Evolutionary conservation across 2,888 invertebrate species (phyloP).

Genomic region (Microctonus hyperodae): DNA sequence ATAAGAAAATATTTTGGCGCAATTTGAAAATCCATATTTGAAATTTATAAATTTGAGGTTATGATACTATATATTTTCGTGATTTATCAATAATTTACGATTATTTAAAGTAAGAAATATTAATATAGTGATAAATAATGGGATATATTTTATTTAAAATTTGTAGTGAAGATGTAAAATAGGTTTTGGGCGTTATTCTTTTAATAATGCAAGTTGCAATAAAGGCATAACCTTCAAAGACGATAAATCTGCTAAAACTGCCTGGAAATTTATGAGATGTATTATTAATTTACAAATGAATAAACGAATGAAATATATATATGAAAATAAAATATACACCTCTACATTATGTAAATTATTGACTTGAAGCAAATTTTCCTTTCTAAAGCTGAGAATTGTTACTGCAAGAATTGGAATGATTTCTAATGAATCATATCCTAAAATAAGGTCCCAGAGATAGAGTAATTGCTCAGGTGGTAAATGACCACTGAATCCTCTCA

Average conservation of each 20-base stretch:
- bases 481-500: slow-evolving; percentile 95
- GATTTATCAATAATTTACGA: neutral
- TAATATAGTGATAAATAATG: neutral
- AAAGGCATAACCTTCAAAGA: slow-evolving; percentile 86
- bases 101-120: no score
- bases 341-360: slow-evolving; percentile 82
- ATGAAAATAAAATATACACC: no score
- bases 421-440: slow-evolving; percentile 92
- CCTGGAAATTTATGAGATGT: slow-evolving; percentile 63
- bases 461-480: slow-evolving; percentile 91
- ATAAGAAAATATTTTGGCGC: no score
- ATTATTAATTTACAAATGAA: no score
- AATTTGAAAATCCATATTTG: no score
- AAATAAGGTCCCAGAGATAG: slow-evolving; percentile 89
- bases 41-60: neutral
- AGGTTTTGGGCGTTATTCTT: slow-evolving; percentile 63
- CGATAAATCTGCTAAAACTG: slow-evolving; percentile 86
- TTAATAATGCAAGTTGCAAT: slow-evolving; percentile 80
- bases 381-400: slow-evolving; percentile 84
- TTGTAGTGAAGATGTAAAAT: neutral
- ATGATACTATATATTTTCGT: neutral
- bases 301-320: no score
- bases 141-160: neutral
- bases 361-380: slow-evolving; percentile 81
- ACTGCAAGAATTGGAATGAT: slow-evolving; percentile 86